Evolutionary conservation across 2,113 vertebrate genomes (phyloP).

Genomic region (Oenanthe oenanthe): DNA sequence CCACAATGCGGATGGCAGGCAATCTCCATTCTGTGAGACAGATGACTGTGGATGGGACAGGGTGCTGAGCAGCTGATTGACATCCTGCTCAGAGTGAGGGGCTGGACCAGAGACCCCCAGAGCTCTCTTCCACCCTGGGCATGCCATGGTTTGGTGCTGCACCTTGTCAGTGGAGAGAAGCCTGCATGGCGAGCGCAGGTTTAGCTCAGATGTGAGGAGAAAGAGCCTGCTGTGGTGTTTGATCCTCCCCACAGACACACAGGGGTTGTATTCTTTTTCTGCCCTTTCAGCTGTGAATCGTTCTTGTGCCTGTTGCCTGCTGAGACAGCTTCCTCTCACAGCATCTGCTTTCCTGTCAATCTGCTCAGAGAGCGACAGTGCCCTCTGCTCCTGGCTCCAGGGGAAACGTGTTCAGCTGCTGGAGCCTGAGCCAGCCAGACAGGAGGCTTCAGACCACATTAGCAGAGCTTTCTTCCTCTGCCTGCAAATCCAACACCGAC

Average conservation of each 20-base stretch:
- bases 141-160: neutral
- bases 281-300: neutral
- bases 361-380: constrained; percentile 8
- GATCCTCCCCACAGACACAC: accelerated
- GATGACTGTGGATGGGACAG: neutral
- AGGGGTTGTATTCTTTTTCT: neutral
- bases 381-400: neutral
- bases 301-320: neutral
- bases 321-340: constrained; percentile 9
- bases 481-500: neutral
- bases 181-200: neutral
- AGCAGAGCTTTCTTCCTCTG: constrained; percentile 1
- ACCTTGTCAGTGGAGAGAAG: accelerated
- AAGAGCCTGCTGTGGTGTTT: neutral
- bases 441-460: neutral
- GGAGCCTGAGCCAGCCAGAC: neutral
- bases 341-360: neutral
- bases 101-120: neutral
- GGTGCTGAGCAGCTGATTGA: neutral
- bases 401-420: neutral
- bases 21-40: neutral
- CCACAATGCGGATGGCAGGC: neutral
- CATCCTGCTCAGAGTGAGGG: accelerated
- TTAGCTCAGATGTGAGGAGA: neutral
- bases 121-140: neutral